phyloP scores from a whole-genome alignment of 2,888 invertebrate genomes.

The Glaucopsyche alexis region DNA sequence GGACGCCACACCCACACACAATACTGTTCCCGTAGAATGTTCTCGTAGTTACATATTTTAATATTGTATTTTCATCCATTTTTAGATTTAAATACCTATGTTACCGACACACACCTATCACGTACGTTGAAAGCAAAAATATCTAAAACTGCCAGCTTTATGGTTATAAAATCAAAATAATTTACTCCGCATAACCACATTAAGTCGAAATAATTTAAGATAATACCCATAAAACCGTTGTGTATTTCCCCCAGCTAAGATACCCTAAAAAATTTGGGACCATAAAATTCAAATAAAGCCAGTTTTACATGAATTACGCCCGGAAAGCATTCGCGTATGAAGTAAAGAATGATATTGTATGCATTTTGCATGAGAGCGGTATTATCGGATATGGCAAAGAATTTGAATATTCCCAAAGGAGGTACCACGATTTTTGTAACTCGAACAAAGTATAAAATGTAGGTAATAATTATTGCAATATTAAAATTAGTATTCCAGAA shows the following conservation, averaged over 20 bases:
- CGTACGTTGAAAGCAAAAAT: background rate
- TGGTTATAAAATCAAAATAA: slow-evolving; percentile 15
- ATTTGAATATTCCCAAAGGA: slow-evolving; percentile 69
- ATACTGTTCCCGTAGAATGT: too few species aligned
- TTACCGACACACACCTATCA: too few species aligned
- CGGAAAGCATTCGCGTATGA: slow-evolving; percentile 66
- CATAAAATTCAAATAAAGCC: slow-evolving; percentile 75
- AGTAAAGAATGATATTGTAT: slow-evolving; percentile 78
- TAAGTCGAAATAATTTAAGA: slow-evolving; percentile 30
- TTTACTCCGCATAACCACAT: background rate
- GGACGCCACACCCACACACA: too few species aligned
- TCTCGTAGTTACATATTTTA: too few species aligned
- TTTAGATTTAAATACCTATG: too few species aligned
- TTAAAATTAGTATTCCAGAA: too few species aligned
- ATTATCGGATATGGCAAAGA: slow-evolving; percentile 74
- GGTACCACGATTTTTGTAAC: slow-evolving; percentile 43
- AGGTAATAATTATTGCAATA: too few species aligned
- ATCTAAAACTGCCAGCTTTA: background rate
- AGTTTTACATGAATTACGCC: slow-evolving; percentile 74
- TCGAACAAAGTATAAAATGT: slow-evolving; percentile 30
- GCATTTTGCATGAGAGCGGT: slow-evolving; percentile 76
- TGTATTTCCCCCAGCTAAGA: slow-evolving; percentile 40
- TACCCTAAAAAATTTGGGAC: slow-evolving; percentile 58
- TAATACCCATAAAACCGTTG: slow-evolving; percentile 38
- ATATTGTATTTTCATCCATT: too few species aligned